Evolutionary conservation across 92 coral and sea anemone genomes (phyloP).

Genomic region (Zoanthus sansibaricus): DNA sequence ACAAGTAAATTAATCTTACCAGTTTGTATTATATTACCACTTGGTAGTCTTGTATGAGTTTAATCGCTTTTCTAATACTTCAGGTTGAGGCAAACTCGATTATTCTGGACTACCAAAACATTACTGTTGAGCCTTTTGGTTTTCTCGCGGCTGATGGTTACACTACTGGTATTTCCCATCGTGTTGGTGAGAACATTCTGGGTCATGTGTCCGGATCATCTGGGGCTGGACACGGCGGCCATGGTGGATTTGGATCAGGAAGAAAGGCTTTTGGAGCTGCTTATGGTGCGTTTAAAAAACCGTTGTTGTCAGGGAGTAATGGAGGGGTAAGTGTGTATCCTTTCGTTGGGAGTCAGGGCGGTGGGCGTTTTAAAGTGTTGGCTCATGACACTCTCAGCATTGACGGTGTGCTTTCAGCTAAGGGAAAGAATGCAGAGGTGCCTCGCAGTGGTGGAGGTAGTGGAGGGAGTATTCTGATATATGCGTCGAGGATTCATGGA

Average conservation of each 20-base stretch:
- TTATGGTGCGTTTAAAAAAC: slow-evolving; percentile 63
- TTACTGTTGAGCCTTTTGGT: slow-evolving; percentile 72
- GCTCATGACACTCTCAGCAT: slow-evolving; percentile 68
- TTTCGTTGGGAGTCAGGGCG: slow-evolving; percentile 63
- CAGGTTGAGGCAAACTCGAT: slow-evolving; percentile 64
- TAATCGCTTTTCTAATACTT: background rate
- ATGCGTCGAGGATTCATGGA: slow-evolving; percentile 61
- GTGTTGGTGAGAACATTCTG: slow-evolving; percentile 57
- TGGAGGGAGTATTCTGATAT: slow-evolving; percentile 72
- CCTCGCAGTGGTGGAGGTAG: slow-evolving; percentile 77
- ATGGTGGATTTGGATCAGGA: slow-evolving; percentile 69
- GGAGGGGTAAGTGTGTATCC: slow-evolving; percentile 74
- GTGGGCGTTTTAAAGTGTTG: slow-evolving; percentile 67
- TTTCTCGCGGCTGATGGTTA: slow-evolving; percentile 49
- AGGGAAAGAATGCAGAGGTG: slow-evolving; percentile 54
- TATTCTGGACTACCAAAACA: slow-evolving; percentile 64
- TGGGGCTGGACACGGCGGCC: slow-evolving; percentile 82
- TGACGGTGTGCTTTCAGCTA: slow-evolving; percentile 67
- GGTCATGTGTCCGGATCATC: slow-evolving; percentile 58
- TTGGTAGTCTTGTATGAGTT: too few species aligned
- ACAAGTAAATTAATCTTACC: too few species aligned
- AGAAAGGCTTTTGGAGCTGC: slow-evolving; percentile 61
- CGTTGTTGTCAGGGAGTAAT: slow-evolving; percentile 57
- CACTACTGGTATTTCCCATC: slow-evolving; percentile 28
- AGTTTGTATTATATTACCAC: too few species aligned